These are phyloP conservation scores for Halcyon badia DNA, from an alignment of 2,797 vertebrate species.

Conservation along the genomic window DNA sequence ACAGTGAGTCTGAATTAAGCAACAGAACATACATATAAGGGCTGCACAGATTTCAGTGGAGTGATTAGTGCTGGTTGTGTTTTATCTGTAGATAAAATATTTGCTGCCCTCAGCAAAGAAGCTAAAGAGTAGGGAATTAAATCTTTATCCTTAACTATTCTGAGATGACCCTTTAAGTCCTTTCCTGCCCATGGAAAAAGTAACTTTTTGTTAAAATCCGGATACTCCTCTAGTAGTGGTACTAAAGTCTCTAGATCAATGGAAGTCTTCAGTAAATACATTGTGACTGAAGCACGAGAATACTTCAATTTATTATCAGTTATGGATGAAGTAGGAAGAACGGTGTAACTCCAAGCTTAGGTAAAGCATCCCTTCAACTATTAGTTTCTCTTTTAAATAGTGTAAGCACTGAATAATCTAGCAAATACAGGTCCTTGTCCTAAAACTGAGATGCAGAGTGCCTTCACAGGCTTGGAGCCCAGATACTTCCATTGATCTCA, in stretches of 20 bases:
- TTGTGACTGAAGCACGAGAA: background rate
- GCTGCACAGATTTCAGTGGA: background rate
- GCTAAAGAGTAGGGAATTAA: background rate
- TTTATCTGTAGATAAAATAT: background rate
- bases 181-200: background rate
- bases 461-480: background rate
- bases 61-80: background rate
- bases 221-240: background rate
- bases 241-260: background rate
- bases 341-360: background rate
- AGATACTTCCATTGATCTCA: background rate
- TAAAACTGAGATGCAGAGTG: background rate
- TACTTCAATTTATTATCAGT: background rate
- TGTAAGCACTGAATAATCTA: background rate
- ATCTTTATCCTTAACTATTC: background rate
- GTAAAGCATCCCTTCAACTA: background rate
- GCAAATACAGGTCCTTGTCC: background rate
- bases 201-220: background rate
- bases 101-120: background rate
- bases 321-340: background rate
- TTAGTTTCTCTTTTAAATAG: background rate
- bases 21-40: background rate
- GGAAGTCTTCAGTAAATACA: background rate
- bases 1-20: background rate
- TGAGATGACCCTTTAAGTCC: background rate